Evolutionary conservation across 2,888 invertebrate species (phyloP).

Genomic region (Pheosia gnoma): DNA sequence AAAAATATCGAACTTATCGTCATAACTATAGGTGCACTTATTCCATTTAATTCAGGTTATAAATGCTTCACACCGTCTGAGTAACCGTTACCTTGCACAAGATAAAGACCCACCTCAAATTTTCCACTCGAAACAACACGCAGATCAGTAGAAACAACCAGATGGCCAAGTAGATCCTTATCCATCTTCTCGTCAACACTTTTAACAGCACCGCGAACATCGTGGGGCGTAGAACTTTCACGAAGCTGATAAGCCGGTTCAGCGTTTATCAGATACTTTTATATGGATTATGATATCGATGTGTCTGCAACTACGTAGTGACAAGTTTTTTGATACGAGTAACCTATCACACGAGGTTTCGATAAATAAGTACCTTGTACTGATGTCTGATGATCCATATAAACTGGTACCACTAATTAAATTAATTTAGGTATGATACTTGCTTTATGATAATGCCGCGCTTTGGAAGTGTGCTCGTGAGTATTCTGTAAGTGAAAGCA

Average conservation of each 20-base stretch:
- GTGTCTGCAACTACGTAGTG: conserved; percentile 9
- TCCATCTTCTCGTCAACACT: conserved; percentile 51
- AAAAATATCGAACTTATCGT: no score
- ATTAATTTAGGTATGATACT: no score
- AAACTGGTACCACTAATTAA: no score
- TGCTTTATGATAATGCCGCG: background rate
- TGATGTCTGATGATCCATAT: no score
- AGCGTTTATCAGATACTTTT: conserved; percentile 13
- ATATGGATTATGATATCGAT: conserved; percentile 24
- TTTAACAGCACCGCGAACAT: conserved; percentile 53
- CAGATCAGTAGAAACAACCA: conserved; percentile 45
- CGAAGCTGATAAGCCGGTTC: conserved; percentile 39
- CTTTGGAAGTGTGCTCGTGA: background rate
- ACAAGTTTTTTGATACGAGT: no score
- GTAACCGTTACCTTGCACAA: conserved; percentile 3
- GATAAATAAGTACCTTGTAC: no score
- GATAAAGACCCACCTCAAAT: conserved; percentile 47
- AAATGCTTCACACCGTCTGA: background rate
- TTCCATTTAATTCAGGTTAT: background rate
- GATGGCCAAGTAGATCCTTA: conserved; percentile 47
- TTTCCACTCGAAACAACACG: conserved; percentile 30
- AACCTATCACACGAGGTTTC: no score
- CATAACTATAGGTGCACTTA: background rate
- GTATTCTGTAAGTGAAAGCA: background rate
- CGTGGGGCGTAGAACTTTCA: conserved; percentile 59